These are phyloP conservation scores for Sigmodon hispidus DNA, from an alignment of 2,113 vertebrate species.

Conservation along the genomic window DNA sequence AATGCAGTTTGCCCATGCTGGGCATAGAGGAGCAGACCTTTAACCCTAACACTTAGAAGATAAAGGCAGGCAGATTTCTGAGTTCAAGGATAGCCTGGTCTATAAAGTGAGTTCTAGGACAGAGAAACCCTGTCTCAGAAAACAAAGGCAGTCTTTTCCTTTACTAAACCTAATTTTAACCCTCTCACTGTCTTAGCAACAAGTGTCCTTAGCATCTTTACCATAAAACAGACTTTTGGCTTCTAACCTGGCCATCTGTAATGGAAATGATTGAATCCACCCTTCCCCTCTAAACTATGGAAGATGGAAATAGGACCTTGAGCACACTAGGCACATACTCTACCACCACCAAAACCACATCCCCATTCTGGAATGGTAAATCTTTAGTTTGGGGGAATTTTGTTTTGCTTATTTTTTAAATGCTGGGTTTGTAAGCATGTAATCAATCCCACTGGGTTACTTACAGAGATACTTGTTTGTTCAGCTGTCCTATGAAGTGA, in stretches of 20 bases:
- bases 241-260: not conserved
- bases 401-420: not conserved
- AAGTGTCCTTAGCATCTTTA: not conserved
- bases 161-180: not conserved
- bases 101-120: too few species aligned
- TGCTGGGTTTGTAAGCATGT: not conserved
- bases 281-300: not conserved
- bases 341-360: not conserved
- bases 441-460: not conserved
- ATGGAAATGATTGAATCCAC: not conserved
- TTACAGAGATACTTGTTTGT: not conserved
- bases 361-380: not conserved
- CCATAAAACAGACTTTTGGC: not conserved
- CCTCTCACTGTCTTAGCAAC: not conserved
- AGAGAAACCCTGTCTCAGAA: not conserved
- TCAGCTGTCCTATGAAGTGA: slow-evolving; percentile 11
- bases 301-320: not conserved
- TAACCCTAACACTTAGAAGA: not conserved
- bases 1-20: not conserved
- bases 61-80: not conserved
- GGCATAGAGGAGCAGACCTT: not conserved
- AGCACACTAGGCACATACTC: not conserved
- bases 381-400: not conserved
- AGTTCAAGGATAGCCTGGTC: not conserved
- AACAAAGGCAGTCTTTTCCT: not conserved